These are phyloP conservation scores for Allacma fusca DNA, from an alignment of 2,888 invertebrate species.

Conservation along the genomic window DNA sequence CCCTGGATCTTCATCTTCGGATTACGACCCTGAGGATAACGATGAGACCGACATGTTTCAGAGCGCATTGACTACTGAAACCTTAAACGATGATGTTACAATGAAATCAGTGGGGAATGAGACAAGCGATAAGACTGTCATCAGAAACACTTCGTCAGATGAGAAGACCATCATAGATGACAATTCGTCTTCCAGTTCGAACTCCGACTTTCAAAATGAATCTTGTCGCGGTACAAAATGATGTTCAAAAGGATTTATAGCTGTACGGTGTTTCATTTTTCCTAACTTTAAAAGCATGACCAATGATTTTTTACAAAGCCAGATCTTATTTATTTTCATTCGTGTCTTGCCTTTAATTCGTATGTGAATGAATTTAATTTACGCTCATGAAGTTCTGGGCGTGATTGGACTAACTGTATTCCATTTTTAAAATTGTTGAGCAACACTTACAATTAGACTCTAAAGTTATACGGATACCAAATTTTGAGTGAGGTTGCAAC, in stretches of 20 bases:
- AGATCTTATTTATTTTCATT: no score
- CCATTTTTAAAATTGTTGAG: no score
- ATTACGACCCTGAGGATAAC: constrained; percentile 13
- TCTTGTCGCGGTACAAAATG: background rate
- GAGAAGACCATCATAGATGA: background rate
- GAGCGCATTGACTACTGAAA: background rate
- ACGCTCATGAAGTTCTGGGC: no score
- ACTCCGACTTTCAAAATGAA: background rate
- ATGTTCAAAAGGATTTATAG: background rate
- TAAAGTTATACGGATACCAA: no score
- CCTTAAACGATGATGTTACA: background rate
- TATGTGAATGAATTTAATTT: no score
- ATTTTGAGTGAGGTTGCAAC: no score
- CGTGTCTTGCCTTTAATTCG: no score
- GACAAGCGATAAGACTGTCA: background rate
- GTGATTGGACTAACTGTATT: no score
- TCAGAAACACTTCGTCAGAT: background rate
- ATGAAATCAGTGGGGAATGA: background rate
- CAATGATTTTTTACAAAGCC: no score
- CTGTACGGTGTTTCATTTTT: no score
- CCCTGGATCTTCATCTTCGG: constrained; percentile 3
- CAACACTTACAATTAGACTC: no score
- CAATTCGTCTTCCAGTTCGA: background rate
- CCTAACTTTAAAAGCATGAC: no score
- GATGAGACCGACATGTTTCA: constrained; percentile 30